Evolutionary conservation across 2,888 invertebrate genomes (phyloP).

Genomic region (Galeruca laticollis): DNA sequence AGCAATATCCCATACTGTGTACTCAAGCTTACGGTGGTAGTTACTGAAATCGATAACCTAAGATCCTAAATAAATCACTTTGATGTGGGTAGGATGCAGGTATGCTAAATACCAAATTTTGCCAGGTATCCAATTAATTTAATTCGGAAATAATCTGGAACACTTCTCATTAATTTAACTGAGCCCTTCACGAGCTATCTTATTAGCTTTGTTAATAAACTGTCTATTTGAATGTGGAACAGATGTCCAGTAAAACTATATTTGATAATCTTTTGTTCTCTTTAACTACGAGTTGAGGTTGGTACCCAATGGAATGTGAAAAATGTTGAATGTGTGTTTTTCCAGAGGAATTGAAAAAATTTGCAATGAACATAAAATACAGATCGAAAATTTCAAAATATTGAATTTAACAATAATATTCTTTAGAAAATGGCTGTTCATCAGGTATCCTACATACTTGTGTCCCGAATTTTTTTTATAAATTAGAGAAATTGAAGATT

Average conservation of each 20-base stretch:
- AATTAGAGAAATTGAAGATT: too few relatives aligned
- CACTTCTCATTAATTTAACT: constrained; percentile 5
- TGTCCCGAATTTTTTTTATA: too few relatives aligned
- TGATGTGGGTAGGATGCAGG: background rate
- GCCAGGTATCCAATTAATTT: constrained; percentile 33
- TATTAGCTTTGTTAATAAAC: constrained; percentile 31
- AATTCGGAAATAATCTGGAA: constrained; percentile 32
- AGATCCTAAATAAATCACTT: constrained; percentile 32
- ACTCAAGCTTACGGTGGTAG: background rate
- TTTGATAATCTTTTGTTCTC: background rate
- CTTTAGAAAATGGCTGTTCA: too few relatives aligned
- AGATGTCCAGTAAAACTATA: constrained; percentile 13
- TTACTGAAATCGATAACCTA: background rate
- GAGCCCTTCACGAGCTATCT: constrained; percentile 1
- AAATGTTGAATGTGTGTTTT: too few relatives aligned
- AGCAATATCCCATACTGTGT: background rate
- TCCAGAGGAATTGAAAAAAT: too few relatives aligned
- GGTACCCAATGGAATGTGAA: too few relatives aligned
- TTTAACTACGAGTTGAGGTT: too few relatives aligned
- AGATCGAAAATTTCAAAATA: too few relatives aligned
- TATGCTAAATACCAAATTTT: constrained; percentile 21
- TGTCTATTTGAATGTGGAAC: constrained; percentile 22
- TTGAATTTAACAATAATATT: too few relatives aligned
- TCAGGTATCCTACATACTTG: too few relatives aligned
- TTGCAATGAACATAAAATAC: too few relatives aligned